These are phyloP conservation scores for Halictus ligatus DNA, from an alignment of 2,888 invertebrate genomes.

Conservation along the genomic window DNA sequence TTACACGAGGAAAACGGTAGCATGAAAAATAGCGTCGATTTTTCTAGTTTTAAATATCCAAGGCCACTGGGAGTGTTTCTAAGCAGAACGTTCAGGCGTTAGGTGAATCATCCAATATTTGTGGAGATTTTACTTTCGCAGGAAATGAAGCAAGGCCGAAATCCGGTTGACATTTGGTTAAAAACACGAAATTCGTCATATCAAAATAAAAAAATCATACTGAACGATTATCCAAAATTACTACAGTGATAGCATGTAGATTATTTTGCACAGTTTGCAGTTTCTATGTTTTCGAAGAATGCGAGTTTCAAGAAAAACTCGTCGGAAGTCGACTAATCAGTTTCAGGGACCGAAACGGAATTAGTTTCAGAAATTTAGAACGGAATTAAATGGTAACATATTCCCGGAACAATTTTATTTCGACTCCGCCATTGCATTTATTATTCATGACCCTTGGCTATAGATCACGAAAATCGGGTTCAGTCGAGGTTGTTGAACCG, in stretches of 20 bases:
- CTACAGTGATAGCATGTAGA: too few relatives aligned
- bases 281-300: too few relatives aligned
- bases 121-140: constrained; percentile 11
- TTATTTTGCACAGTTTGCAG: too few relatives aligned
- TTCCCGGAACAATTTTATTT: neutral
- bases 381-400: neutral
- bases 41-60: neutral
- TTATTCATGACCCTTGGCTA: neutral
- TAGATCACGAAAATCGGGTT: neutral
- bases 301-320: too few relatives aligned
- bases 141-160: neutral
- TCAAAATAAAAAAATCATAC: neutral
- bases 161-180: neutral
- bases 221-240: too few relatives aligned
- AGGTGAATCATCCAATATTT: neutral
- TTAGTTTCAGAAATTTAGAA: neutral
- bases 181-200: neutral
- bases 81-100: neutral
- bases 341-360: too few relatives aligned
- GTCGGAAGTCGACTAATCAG: too few relatives aligned
- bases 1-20: neutral
- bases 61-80: neutral
- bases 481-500: neutral
- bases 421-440: neutral
- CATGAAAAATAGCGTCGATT: neutral